Conservation (phyloP, 2,888 invertebrate genomes). For the Yponomeuta evonymella region DNA sequence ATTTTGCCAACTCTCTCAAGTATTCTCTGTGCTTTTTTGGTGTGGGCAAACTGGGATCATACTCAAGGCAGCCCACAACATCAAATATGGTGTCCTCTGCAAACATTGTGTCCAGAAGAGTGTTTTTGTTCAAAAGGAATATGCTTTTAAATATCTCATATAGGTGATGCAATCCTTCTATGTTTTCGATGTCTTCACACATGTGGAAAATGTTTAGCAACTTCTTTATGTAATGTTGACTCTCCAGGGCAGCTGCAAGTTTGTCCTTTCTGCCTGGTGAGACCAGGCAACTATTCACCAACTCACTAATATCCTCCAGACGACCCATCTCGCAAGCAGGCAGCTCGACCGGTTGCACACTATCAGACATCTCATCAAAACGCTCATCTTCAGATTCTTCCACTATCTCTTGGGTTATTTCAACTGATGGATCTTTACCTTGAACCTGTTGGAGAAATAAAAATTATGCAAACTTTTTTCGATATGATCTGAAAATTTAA, state of each 20-base stretch:
- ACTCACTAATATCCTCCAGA: conserved; percentile 95
- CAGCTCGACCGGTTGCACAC: conserved; percentile 94
- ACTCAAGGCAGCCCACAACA: conserved; percentile 98
- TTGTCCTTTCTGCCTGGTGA: conserved; percentile 96
- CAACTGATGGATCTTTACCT: conserved; percentile 98
- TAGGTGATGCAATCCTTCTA: conserved; percentile 94
- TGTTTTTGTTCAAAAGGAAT: conserved; percentile 98
- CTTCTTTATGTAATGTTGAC: conserved; percentile 96
- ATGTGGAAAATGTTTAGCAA: conserved; percentile 95
- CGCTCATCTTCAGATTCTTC: conserved; percentile 98
- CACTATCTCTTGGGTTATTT: conserved; percentile 97
- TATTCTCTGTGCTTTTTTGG: conserved; percentile 97
- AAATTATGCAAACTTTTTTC: not conserved
- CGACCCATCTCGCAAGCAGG: conserved; percentile 96
- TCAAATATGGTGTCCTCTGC: conserved; percentile 97
- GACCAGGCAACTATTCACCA: conserved; percentile 90
- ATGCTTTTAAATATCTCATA: conserved; percentile 99
- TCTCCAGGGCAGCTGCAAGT: conserved; percentile 93
- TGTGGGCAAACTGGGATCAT: conserved; percentile 91
- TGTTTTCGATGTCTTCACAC: conserved; percentile 97
- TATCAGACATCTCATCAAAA: conserved; percentile 97
- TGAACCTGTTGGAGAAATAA: conserved; percentile 82
- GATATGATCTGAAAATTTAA: not conserved
- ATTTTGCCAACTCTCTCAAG: conserved; percentile 92
- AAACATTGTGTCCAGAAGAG: conserved; percentile 98